These are phyloP conservation scores for Aphelenchoides fujianensis DNA, from an alignment of 1,140 invertebrate genomes.

Conservation along the genomic window DNA sequence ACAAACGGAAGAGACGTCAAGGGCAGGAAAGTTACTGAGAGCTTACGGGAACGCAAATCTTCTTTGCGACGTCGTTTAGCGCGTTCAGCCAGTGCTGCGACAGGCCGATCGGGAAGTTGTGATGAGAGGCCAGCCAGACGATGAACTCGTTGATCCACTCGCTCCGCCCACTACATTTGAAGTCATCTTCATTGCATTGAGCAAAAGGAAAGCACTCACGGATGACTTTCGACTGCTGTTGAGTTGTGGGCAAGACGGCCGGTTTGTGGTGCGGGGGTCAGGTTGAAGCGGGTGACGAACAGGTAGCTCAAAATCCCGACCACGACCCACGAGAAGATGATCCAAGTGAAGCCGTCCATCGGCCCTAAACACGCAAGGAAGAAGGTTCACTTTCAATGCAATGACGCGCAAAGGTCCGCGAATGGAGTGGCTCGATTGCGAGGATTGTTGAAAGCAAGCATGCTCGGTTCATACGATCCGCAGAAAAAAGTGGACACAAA, in stretches of 20 bases:
- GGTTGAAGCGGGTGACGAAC: conserved; percentile 6
- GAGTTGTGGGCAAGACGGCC: not conserved
- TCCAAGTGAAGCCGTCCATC: not conserved
- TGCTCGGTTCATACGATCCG: too few species aligned
- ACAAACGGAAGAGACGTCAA: too few species aligned
- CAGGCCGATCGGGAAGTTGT: conserved; percentile 7
- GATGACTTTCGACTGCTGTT: not conserved
- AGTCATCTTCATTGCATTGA: not conserved
- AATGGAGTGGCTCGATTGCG: too few species aligned
- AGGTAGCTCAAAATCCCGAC: conserved; percentile 15
- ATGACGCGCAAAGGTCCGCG: too few species aligned
- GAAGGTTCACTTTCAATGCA: too few species aligned
- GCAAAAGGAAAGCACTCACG: not conserved
- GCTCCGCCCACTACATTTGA: not conserved
- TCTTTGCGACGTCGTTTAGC: conserved; percentile 24
- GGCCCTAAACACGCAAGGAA: not conserved
- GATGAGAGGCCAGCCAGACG: conserved; percentile 10
- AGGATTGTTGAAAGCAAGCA: too few species aligned
- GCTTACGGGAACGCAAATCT: conserved; percentile 16
- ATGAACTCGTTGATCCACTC: conserved; percentile 27
- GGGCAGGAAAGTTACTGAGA: not conserved
- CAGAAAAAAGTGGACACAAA: too few species aligned
- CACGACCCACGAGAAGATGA: conserved; percentile 5
- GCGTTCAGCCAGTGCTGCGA: conserved; percentile 11
- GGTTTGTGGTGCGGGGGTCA: not conserved